phyloP scores from a whole-genome alignment of 2,888 invertebrate species.

The Eucera pruinosa region DNA sequence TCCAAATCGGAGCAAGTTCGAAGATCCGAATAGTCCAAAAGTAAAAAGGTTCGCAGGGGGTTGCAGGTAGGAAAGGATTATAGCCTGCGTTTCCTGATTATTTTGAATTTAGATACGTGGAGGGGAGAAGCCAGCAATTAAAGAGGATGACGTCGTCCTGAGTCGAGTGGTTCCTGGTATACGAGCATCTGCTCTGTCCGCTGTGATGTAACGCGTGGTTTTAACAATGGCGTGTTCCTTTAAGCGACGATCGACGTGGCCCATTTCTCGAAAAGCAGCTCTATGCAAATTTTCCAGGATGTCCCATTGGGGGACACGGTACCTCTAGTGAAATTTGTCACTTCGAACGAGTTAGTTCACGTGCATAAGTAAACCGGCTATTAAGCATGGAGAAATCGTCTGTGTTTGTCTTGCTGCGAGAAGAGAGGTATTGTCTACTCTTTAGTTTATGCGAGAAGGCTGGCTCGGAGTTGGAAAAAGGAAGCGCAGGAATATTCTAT shows the following conservation, averaged over 20 bases:
- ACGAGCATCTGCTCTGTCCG: conserved; percentile 56
- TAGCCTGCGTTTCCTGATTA: not conserved
- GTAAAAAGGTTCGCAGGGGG: not conserved
- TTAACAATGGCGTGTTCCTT: conserved; percentile 51
- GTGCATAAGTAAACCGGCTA: conserved; percentile 71
- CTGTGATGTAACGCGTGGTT: conserved; percentile 44
- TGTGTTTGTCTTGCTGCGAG: too few relatives aligned
- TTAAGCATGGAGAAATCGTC: too few relatives aligned
- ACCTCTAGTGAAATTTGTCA: conserved; percentile 71
- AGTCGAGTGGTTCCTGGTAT: conserved; percentile 24
- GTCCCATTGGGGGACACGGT: conserved; percentile 43
- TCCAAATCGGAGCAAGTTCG: too few relatives aligned
- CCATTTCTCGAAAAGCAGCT: conserved; percentile 65
- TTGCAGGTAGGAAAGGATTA: conserved; percentile 23
- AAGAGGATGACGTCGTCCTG: conserved; percentile 44
- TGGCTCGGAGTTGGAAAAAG: conserved; percentile 48
- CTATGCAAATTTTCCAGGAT: conserved; percentile 69
- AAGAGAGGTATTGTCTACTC: conserved; percentile 40
- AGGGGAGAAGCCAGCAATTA: conserved; percentile 34
- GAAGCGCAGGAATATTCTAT: not conserved
- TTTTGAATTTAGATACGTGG: conserved; percentile 24
- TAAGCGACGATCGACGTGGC: conserved; percentile 51
- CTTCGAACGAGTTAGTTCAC: conserved; percentile 67
- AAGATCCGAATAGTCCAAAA: too few relatives aligned
- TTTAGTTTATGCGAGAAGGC: conserved; percentile 53